Evolutionary conservation across 2,797 vertebrate genomes (phyloP).

Genomic region (Pelodytes ibericus): DNA sequence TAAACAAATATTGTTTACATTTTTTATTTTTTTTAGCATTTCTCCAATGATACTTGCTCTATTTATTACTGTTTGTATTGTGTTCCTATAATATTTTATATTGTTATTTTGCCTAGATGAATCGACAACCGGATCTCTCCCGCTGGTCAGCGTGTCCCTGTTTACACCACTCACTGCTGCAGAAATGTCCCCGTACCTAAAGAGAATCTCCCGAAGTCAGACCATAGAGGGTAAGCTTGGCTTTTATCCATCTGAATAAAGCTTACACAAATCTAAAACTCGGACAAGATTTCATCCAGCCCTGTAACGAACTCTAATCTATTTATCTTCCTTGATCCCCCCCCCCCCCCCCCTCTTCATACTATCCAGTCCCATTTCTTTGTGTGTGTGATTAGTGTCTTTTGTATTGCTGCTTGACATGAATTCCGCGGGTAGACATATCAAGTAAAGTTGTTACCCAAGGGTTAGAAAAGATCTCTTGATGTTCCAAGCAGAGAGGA

Average conservation of each 20-base stretch:
- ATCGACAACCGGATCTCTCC: slow-evolving; percentile 82
- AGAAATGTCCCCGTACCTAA: slow-evolving; percentile 91
- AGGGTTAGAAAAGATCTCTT: not conserved
- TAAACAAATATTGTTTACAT: too few species aligned
- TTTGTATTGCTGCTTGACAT: not conserved
- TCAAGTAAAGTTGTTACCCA: not conserved
- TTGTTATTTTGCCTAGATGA: slow-evolving; percentile 71
- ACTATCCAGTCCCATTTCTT: not conserved
- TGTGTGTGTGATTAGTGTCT: not conserved
- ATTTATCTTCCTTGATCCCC: not conserved
- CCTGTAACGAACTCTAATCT: not conserved
- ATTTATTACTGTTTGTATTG: not conserved
- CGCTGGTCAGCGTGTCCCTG: slow-evolving; percentile 89
- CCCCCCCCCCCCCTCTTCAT: too few species aligned
- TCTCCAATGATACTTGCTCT: too few species aligned
- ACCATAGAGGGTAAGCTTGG: slow-evolving; percentile 86
- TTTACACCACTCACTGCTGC: slow-evolving; percentile 82
- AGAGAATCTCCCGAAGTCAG: slow-evolving; percentile 89
- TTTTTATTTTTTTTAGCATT: too few species aligned
- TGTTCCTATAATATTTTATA: not conserved
- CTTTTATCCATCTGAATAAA: not conserved
- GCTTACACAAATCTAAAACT: not conserved
- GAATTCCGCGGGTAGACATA: not conserved
- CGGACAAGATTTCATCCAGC: not conserved
- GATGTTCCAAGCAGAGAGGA: slow-evolving; percentile 16